Percentiles rank a stretch among this genome's conserved stretches.
Evolutionary conservation across 2,113 vertebrate species (phyloP).

Genomic region (Chrysemys picta): DNA sequence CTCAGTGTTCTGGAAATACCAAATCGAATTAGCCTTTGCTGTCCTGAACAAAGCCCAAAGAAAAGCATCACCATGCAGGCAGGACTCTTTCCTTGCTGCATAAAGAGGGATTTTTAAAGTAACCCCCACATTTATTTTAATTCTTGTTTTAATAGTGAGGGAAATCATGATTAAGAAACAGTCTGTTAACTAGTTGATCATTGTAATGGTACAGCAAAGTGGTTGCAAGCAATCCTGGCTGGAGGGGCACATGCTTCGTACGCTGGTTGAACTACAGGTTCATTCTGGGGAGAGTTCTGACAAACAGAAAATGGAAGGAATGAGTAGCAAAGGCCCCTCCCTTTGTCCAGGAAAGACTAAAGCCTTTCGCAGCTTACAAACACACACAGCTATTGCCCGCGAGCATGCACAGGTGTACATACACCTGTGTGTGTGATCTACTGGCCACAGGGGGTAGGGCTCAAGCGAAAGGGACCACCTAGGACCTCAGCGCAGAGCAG

Average conservation of each 20-base stretch:
- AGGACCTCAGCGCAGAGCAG: neutral
- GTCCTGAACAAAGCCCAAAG: neutral
- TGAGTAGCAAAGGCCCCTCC: neutral
- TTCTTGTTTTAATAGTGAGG: fast-evolving
- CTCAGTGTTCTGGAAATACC: neutral
- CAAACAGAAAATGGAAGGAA: neutral
- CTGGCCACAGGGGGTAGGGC: neutral
- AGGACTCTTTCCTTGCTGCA: neutral
- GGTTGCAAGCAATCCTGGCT: neutral
- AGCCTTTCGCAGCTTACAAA: neutral
- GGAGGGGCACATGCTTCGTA: too few relatives aligned
- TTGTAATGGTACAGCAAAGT: neutral
- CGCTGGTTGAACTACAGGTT: neutral
- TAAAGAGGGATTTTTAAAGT: neutral
- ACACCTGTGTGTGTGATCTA: neutral
- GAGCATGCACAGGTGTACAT: too few relatives aligned
- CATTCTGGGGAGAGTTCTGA: neutral
- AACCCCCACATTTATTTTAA: neutral
- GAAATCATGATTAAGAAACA: neutral
- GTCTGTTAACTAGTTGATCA: too few relatives aligned
- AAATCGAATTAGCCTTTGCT: neutral
- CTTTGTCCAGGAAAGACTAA: neutral
- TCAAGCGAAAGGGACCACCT: neutral
- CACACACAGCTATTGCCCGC: neutral
- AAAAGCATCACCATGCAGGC: neutral